phyloP scores from a whole-genome alignment of 1,140 invertebrate species.

The Mamestra configurata region DNA sequence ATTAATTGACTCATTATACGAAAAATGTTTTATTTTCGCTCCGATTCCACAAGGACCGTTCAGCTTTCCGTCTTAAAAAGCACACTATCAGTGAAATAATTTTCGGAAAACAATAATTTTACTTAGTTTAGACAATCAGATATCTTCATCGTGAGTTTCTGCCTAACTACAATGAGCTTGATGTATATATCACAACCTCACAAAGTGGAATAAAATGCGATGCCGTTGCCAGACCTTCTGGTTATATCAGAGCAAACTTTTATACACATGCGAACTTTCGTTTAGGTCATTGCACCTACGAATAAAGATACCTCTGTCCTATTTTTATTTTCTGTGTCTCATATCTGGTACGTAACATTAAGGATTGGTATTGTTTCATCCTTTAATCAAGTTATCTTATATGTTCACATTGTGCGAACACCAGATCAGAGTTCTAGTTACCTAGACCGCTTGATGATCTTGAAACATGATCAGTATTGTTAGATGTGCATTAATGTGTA shows the following conservation, averaged over 20 bases:
- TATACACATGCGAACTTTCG: constrained; percentile 43
- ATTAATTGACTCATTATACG: too few species aligned
- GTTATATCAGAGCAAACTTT: constrained; percentile 35
- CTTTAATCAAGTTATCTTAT: not conserved
- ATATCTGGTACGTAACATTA: not conserved
- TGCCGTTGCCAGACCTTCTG: constrained; percentile 44
- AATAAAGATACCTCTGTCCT: constrained; percentile 27
- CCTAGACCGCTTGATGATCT: constrained; percentile 35
- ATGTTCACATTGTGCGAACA: not conserved
- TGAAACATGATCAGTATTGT: constrained; percentile 24
- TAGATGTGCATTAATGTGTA: not conserved
- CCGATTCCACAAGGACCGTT: too few species aligned
- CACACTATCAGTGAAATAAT: too few species aligned
- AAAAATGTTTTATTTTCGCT: too few species aligned
- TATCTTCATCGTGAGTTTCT: not conserved
- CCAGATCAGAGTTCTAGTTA: constrained; percentile 8
- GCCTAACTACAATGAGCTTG: constrained; percentile 5
- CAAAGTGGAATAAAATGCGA: constrained; percentile 37
- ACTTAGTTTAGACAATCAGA: too few species aligned
- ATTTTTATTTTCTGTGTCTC: constrained; percentile 22
- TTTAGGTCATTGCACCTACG: constrained; percentile 32
- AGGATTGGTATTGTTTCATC: not conserved
- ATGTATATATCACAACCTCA: constrained; percentile 6
- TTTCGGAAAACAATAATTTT: too few species aligned
- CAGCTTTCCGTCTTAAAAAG: too few species aligned